Percentiles rank a stretch among this genome's conserved stretches.
Conservation (phyloP, 2,797 vertebrate species). For the Melanotaenia pygmaea region DNA sequence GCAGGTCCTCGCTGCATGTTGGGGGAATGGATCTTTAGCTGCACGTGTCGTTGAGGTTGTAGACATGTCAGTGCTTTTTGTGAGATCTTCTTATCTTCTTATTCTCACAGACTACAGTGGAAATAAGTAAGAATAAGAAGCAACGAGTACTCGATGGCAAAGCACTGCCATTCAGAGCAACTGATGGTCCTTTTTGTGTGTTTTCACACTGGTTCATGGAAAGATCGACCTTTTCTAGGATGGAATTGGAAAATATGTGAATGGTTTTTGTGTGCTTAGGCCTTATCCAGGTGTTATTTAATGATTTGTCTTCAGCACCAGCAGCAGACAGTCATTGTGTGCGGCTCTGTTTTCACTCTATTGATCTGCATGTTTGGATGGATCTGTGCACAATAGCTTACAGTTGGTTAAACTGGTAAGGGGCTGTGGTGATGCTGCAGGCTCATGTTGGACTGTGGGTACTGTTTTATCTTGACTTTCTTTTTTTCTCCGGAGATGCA, state of each 20-base stretch:
- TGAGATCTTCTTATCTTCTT: background rate
- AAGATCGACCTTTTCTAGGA: background rate
- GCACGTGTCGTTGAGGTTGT: background rate
- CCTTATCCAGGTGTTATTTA: slow-evolving; percentile 3
- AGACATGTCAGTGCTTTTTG: background rate
- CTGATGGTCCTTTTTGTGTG: background rate
- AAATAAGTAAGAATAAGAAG: background rate
- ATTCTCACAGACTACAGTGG: background rate
- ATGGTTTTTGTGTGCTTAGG: background rate
- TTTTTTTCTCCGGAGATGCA: slow-evolving; percentile 28
- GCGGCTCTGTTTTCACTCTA: slow-evolving; percentile 5
- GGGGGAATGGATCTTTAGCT: too few relatives aligned
- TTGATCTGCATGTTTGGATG: slow-evolving; percentile 22
- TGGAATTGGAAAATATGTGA: background rate
- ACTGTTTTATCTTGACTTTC: slow-evolving; percentile 17
- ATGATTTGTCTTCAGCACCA: slow-evolving; percentile 5
- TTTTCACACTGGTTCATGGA: background rate
- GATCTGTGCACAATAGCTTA: slow-evolving; percentile 21
- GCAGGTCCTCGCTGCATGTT: too few relatives aligned
- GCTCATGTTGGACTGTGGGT: slow-evolving; percentile 34
- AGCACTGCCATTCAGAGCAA: too few relatives aligned
- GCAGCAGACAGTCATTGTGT: slow-evolving; percentile 1
- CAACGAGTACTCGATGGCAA: background rate
- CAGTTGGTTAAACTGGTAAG: background rate
- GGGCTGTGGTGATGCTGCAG: slow-evolving; percentile 11